Conservation (phyloP, 2,797 vertebrate genomes). For the Ptychobarbus kaznakovi region DNA sequence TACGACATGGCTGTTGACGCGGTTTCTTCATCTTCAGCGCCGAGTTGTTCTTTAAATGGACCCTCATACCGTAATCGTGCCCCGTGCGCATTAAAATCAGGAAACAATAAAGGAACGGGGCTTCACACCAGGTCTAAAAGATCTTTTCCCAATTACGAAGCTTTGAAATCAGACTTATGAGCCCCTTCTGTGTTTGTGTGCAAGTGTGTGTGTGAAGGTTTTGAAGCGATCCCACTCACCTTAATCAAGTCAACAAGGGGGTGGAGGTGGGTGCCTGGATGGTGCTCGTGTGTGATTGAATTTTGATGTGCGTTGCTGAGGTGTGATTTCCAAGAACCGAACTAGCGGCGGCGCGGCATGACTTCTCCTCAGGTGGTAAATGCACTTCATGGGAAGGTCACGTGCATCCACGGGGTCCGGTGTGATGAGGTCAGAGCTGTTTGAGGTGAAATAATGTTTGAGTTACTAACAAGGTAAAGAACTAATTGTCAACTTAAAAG, state of each 20-base stretch:
- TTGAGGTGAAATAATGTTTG: slow-evolving; percentile 1
- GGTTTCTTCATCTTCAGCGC: slow-evolving; percentile 71
- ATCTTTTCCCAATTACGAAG: slow-evolving; percentile 57
- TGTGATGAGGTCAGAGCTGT: too few relatives aligned
- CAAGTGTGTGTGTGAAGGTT: slow-evolving; percentile 6
- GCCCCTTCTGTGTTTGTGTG: slow-evolving; percentile 36
- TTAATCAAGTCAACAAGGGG: slow-evolving; percentile 66
- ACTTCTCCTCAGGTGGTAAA: slow-evolving; percentile 35
- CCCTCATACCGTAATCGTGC: slow-evolving; percentile 71
- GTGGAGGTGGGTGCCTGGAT: slow-evolving; percentile 55
- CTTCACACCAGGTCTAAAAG: slow-evolving; percentile 44
- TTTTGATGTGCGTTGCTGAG: slow-evolving; percentile 21
- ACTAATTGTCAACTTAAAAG: neutral
- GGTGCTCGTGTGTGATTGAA: slow-evolving; percentile 53
- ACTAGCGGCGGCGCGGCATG: neutral
- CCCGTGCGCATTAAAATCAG: slow-evolving; percentile 53
- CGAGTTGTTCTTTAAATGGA: slow-evolving; percentile 65
- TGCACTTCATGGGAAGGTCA: slow-evolving; percentile 31
- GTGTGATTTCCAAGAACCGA: slow-evolving; percentile 28
- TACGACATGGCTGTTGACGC: slow-evolving; percentile 75
- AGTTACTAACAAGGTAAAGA: neutral
- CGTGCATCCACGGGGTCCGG: neutral
- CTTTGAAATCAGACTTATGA: slow-evolving; percentile 56
- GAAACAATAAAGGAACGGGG: slow-evolving; percentile 47
- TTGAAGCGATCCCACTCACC: slow-evolving; percentile 59